A percentile compares a stretch with the other conserved stretches of the same genome.
Conservation (phyloP, 2,113 vertebrate genomes). For the Orthochromis indermauri region DNA sequence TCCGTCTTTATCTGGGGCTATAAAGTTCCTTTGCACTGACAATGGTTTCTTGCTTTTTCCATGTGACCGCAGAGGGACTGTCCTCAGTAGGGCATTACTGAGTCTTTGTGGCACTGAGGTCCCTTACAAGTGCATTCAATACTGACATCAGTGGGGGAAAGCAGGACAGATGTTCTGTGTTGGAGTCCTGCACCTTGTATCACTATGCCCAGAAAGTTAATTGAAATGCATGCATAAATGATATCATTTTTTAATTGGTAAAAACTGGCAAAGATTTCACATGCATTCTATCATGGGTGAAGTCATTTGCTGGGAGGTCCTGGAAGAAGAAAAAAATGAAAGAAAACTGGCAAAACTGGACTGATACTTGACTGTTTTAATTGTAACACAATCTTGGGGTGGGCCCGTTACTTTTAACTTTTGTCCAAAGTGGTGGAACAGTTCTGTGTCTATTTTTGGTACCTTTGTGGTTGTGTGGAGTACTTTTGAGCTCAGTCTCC, state of each 20-base stretch:
- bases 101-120: background rate
- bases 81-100: background rate
- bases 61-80: background rate
- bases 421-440: background rate
- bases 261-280: background rate
- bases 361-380: background rate
- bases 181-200: background rate
- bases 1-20: constrained; percentile 2
- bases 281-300: background rate
- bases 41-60: background rate
- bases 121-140: background rate
- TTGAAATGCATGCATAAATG: background rate
- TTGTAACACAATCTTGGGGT: background rate
- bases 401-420: background rate
- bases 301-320: background rate
- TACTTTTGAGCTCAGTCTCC: background rate
- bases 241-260: background rate
- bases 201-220: background rate
- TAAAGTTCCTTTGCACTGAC: constrained; percentile 11
- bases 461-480: background rate
- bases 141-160: background rate
- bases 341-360: background rate
- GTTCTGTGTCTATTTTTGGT: background rate
- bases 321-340: background rate
- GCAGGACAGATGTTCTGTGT: background rate